A percentile compares a stretch with the other conserved stretches of the same genome.
These are phyloP conservation scores for Phthorimaea operculella DNA, from an alignment of 1,140 invertebrate species.

Conservation along the genomic window DNA sequence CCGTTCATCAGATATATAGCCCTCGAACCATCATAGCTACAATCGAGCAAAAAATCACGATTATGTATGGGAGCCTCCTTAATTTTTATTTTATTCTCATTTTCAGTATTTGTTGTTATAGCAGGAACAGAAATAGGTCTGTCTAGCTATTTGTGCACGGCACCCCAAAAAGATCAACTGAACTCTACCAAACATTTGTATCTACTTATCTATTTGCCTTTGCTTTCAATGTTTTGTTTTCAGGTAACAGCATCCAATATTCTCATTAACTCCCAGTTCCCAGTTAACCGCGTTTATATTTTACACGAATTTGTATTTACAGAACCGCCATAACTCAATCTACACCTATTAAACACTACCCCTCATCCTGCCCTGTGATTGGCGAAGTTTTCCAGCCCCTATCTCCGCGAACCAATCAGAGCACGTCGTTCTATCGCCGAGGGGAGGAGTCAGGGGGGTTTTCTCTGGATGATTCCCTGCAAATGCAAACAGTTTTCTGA, in stretches of 20 bases:
- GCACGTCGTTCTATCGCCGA: constrained; percentile 30
- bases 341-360: constrained; percentile 62
- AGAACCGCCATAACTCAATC: constrained; percentile 61
- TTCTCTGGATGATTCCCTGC: constrained; percentile 43
- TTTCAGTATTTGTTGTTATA: no score
- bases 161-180: no score
- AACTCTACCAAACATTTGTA: no score
- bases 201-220: no score
- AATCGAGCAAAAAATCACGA: no score
- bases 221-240: neutral
- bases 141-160: no score
- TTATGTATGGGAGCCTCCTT: no score
- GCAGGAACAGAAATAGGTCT: no score
- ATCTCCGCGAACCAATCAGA: constrained; percentile 43
- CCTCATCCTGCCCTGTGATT: constrained; percentile 38
- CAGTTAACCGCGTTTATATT: constrained; percentile 57
- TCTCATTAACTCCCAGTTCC: constrained; percentile 38
- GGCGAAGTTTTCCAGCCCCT: constrained; percentile 55
- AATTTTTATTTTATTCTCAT: no score
- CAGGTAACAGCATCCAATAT: neutral
- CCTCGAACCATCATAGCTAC: no score
- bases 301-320: constrained; percentile 47
- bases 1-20: no score
- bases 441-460: constrained; percentile 62
- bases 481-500: constrained; percentile 45